Conservation (phyloP, 92 coral and sea anemone genomes). For the Phymanthus crucifer region DNA sequence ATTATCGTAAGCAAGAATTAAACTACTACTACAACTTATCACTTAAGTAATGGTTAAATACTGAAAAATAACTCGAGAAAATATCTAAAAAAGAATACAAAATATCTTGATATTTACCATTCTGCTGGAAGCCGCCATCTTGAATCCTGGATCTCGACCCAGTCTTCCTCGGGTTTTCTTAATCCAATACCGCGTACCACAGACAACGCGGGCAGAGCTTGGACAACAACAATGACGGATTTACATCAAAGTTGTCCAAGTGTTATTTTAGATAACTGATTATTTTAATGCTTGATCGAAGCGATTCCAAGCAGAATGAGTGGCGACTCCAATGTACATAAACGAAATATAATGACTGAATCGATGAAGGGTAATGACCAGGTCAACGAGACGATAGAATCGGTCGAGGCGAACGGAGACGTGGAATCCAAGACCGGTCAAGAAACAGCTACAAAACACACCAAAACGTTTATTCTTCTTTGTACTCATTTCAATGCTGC, state of each 20-base stretch:
- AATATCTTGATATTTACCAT: background rate
- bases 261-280: background rate
- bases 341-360: conserved; percentile 34
- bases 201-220: conserved; percentile 36
- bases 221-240: background rate
- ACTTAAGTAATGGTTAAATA: background rate
- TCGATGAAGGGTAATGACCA: conserved; percentile 6
- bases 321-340: conserved; percentile 41
- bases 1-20: background rate
- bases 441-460: conserved; percentile 1
- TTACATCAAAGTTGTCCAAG: background rate
- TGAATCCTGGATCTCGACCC: conserved; percentile 40
- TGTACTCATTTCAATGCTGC: conserved; percentile 83
- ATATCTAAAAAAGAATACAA: background rate
- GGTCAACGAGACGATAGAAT: background rate
- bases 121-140: conserved; percentile 43
- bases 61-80: background rate
- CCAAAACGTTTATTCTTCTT: conserved; percentile 59
- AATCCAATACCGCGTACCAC: conserved; percentile 11
- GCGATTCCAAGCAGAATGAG: conserved; percentile 29
- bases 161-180: conserved; percentile 18
- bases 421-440: conserved; percentile 2
- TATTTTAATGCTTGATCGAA: background rate
- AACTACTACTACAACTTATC: background rate
- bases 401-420: conserved; percentile 11